Conservation (phyloP, 2,797 vertebrate genomes). For the Xenentodon cancila region DNA sequence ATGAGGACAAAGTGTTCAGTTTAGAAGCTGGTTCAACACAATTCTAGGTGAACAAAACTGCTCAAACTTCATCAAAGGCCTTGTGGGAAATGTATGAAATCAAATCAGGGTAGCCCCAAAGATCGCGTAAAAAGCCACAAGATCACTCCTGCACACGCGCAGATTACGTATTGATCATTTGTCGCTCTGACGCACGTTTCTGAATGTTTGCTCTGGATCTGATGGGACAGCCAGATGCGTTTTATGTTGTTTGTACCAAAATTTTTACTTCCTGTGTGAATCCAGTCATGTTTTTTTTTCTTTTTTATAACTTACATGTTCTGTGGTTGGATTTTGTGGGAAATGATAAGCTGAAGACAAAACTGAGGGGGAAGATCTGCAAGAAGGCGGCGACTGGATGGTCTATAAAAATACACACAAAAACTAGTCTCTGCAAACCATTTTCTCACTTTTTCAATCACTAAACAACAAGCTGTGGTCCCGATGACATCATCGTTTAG, state of each 20-base stretch:
- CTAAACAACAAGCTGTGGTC: constrained; percentile 1
- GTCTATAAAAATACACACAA: too few relatives aligned
- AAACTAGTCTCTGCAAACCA: too few relatives aligned
- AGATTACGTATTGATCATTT: too few relatives aligned
- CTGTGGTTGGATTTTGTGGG: neutral
- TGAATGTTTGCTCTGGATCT: too few relatives aligned
- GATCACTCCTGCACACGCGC: too few relatives aligned
- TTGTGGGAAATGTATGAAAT: constrained; percentile 27
- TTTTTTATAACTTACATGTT: neutral
- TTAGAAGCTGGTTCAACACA: too few relatives aligned
- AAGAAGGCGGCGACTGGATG: constrained; percentile 4
- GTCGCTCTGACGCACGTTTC: too few relatives aligned
- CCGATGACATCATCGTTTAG: constrained; percentile 29
- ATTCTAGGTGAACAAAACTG: too few relatives aligned
- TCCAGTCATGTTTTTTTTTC: constrained; percentile 15
- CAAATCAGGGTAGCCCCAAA: neutral
- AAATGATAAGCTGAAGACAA: neutral
- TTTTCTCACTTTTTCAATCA: too few relatives aligned
- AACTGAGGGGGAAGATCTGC: neutral
- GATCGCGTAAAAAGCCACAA: too few relatives aligned
- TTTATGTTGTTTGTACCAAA: neutral
- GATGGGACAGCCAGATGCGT: too few relatives aligned
- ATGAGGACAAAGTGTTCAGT: too few relatives aligned
- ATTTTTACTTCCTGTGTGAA: constrained; percentile 22
- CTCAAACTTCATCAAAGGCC: neutral